Percentiles rank a stretch among this genome's conserved stretches.
Conservation (phyloP, 2,113 vertebrate genomes). For the Theristicus caerulescens region DNA sequence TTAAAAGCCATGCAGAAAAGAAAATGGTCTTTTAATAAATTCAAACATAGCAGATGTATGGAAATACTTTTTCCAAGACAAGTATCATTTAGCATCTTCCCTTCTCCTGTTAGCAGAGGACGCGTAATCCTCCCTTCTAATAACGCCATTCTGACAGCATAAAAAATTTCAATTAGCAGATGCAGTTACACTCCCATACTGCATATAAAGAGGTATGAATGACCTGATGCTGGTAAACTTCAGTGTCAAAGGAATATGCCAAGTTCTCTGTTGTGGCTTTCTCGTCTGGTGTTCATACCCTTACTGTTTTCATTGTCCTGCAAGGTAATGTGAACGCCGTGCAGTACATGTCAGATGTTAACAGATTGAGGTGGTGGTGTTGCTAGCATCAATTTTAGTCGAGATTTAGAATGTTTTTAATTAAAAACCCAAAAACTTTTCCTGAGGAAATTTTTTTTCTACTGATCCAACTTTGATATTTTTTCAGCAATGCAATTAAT, state of each 20-base stretch:
- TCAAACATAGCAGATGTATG: not conserved
- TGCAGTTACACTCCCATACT: not conserved
- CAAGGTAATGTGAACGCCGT: fast-evolving
- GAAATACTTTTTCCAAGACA: not conserved
- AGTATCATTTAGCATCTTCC: not conserved
- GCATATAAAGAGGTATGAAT: not conserved
- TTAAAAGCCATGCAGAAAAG: not conserved
- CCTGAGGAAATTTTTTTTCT: not conserved
- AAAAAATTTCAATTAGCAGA: not conserved
- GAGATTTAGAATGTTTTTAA: not conserved
- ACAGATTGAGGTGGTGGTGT: not conserved
- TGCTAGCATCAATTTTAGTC: not conserved
- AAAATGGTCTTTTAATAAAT: not conserved
- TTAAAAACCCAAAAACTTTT: not conserved
- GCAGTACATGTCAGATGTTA: not conserved
- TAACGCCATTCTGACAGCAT: not conserved
- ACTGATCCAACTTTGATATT: not conserved
- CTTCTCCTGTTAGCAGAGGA: not conserved
- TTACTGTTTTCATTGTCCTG: not conserved
- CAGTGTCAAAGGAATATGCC: not conserved
- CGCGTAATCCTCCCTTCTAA: not conserved
- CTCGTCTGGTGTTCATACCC: not conserved
- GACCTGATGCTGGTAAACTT: not conserved
- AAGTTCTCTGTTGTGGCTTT: not conserved
- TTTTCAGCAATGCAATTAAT: not conserved